Evolutionary conservation across 2,888 invertebrate genomes (phyloP).

Genomic region (Holacanthella duospinosa): DNA sequence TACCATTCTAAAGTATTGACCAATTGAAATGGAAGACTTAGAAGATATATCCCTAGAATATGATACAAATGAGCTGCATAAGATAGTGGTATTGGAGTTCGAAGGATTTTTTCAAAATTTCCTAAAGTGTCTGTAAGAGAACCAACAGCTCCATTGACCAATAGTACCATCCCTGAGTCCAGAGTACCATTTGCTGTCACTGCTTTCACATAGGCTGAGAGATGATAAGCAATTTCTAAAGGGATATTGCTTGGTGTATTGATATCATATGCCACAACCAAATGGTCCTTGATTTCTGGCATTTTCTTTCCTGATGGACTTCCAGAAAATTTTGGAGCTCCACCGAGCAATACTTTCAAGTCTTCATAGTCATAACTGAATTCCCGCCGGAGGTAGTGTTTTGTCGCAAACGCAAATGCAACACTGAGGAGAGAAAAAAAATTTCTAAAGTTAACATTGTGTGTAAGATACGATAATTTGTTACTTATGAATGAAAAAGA

Average conservation of each 20-base stretch:
- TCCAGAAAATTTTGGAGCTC: background rate
- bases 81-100: background rate
- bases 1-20: background rate
- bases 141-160: background rate
- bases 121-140: background rate
- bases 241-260: background rate
- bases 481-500: too few relatives aligned
- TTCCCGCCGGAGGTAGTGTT: slow-evolving; percentile 4
- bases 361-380: background rate
- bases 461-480: too few relatives aligned
- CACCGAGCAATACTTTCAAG: background rate
- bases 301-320: background rate
- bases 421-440: background rate
- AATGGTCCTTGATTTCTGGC: background rate
- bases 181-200: background rate
- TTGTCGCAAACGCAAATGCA: slow-evolving; percentile 4
- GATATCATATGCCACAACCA: background rate
- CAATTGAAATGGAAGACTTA: background rate
- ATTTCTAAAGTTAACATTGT: too few relatives aligned
- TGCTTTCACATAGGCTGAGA: background rate
- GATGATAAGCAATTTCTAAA: background rate
- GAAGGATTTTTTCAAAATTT: background rate
- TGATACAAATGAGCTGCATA: background rate
- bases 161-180: background rate
- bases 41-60: background rate